Evolutionary conservation across 2,888 invertebrate species (phyloP).

Genomic region (Vanessa cardui): DNA sequence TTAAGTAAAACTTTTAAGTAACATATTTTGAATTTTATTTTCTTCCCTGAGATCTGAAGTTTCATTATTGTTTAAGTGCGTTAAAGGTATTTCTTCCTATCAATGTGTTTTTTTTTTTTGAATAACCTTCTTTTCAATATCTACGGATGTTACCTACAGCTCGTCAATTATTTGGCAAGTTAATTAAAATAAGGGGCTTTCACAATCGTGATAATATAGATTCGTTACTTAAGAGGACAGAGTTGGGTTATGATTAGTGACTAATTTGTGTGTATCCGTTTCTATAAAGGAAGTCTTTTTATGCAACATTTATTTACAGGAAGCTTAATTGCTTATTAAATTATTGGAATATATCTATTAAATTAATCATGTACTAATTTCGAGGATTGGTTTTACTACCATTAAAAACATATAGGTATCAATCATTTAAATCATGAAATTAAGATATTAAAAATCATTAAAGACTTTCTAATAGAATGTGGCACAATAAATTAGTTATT

Average conservation of each 20-base stretch:
- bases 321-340: too few relatives aligned
- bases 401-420: too few relatives aligned
- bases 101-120: conserved; percentile 18
- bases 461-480: too few relatives aligned
- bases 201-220: not conserved
- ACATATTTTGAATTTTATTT: conserved; percentile 75
- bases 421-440: too few relatives aligned
- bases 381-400: too few relatives aligned
- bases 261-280: not conserved
- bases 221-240: not conserved
- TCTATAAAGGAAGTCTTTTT: too few relatives aligned
- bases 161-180: not conserved
- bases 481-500: too few relatives aligned
- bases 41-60: conserved; percentile 80
- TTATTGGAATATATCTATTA: too few relatives aligned
- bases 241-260: not conserved
- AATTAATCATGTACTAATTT: too few relatives aligned
- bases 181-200: not conserved
- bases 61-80: conserved; percentile 36
- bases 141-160: conserved; percentile 18
- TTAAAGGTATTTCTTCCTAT: conserved; percentile 25
- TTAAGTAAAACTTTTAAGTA: conserved; percentile 82
- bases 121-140: conserved; percentile 38
- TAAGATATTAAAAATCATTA: too few relatives aligned
- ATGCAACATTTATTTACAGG: too few relatives aligned